Evolutionary conservation across 2,113 vertebrate genomes (phyloP), one percentile per base, ranked within the genome.

Genomic region (Macquaria ambigua): DNA sequence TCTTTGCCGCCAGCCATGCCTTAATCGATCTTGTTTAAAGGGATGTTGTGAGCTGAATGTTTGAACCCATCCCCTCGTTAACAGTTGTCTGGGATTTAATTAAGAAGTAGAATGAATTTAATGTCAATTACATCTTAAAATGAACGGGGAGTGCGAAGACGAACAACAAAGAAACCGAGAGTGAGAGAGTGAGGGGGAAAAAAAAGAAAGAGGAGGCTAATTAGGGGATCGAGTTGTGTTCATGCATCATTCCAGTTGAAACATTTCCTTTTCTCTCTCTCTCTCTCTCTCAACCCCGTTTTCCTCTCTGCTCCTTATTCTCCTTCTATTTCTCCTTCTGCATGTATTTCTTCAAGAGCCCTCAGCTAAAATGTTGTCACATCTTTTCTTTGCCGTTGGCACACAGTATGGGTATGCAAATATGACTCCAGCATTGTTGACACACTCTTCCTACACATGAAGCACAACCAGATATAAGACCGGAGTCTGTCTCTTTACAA

Each of bases 51-150:
- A 87, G 79, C 84, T 91, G 94, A 93, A 89, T 93, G 92, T 95
- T 94, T 95, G 93, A 94, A 94, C 93, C 92, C 82, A 56, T 91
- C 83, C 78, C 89, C 92, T 94, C 90, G 90, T 94, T 94, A 94
- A 83, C 90, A 78, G 84, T 88, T 93, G 92, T 94, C 93, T 89
- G 90, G 91, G 91, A 91, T 94, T 95, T 94, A 92, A 95, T 96
- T 93, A 94, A 87, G 89, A 87, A 80, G 67, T 61, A 82, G 80
- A 88, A 87, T 71, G 76, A 91, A 92, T 95, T 92, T 95, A 93
- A 90, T 82, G 92, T 90, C 90, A 93, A 79, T 91, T 93, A 93
- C 81, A 74, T 92, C 84, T 87, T 85, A 41, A 92, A 93, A 87
- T 80, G 79, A 90, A 86, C 28, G 28, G 72, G 59, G 50, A 76